Evolutionary conservation across 2,888 invertebrate genomes (phyloP).

Genomic region (Spodoptera exigua): DNA sequence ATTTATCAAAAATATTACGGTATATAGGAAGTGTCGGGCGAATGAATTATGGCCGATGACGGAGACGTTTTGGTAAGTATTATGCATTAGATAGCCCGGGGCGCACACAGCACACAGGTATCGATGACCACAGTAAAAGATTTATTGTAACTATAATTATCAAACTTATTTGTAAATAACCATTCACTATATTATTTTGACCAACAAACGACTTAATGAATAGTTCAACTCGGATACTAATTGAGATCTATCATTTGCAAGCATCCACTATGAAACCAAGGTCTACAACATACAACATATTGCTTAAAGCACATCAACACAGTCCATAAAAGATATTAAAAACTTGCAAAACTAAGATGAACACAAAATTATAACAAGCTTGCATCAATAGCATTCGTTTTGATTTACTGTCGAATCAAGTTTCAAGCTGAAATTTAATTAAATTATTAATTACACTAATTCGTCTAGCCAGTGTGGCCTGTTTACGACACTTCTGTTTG

Average conservation of each 20-base stretch:
- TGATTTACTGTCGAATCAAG: background rate
- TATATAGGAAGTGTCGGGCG: conserved; percentile 58
- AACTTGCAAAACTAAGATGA: conserved; percentile 15
- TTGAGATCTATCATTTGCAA: conserved; percentile 23
- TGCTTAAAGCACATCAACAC: conserved; percentile 15
- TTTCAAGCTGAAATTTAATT: no score
- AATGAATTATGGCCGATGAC: conserved; percentile 64
- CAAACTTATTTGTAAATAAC: conserved; percentile 26
- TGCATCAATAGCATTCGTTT: conserved; percentile 12
- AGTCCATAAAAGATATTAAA: conserved; percentile 6
- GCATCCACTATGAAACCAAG: conserved; percentile 23
- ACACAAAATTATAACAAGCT: conserved; percentile 14
- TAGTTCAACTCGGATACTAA: conserved; percentile 22
- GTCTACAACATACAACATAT: conserved; percentile 18
- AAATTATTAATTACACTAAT: no score
- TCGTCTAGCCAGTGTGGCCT: background rate
- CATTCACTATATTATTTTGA: conserved; percentile 27
- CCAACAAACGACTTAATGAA: conserved; percentile 36
- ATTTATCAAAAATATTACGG: conserved; percentile 41
- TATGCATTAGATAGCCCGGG: conserved; percentile 37
- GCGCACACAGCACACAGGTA: conserved; percentile 37
- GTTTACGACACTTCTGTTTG: conserved; percentile 30
- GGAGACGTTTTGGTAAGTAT: conserved; percentile 40
- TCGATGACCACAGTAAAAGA: conserved; percentile 27
- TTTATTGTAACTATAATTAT: conserved; percentile 54